These are phyloP conservation scores for Sepiola atlantica DNA, from an alignment of 2,888 invertebrate species.

Conservation along the genomic window DNA sequence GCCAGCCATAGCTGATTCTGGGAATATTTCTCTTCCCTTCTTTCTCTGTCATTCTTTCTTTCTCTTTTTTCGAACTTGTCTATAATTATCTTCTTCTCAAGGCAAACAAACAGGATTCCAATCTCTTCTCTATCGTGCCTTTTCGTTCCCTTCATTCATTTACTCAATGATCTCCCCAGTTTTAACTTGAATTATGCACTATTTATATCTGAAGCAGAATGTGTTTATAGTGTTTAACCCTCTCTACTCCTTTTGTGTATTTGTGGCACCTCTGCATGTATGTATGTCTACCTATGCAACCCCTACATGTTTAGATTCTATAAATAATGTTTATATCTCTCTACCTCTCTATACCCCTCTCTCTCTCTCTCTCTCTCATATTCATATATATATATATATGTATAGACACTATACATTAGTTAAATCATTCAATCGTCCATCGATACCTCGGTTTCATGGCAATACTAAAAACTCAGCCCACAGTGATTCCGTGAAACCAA, in stretches of 20 bases:
- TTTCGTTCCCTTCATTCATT: neutral
- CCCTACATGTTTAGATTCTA: neutral
- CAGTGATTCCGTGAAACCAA: too few relatives aligned
- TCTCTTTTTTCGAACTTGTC: neutral
- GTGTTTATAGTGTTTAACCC: neutral
- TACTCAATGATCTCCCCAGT: neutral
- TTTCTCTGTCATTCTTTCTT: neutral
- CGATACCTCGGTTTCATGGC: too few relatives aligned
- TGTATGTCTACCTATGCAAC: neutral
- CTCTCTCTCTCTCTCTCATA: too few relatives aligned
- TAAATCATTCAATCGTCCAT: too few relatives aligned
- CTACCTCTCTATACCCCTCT: too few relatives aligned
- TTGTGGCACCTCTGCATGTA: neutral
- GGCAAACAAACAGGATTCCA: neutral
- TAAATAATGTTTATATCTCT: too few relatives aligned
- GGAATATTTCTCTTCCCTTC: neutral
- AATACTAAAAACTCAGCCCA: too few relatives aligned
- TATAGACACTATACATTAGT: too few relatives aligned
- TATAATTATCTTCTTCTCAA: neutral
- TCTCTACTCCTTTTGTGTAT: neutral
- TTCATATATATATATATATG: too few relatives aligned
- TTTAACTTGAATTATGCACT: neutral
- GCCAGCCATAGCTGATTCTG: conserved; percentile 32
- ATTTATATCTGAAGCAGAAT: neutral
- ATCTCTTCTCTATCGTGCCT: neutral